phyloP scores from a whole-genome alignment of 2,888 invertebrate genomes.

The Drosophila borborema region DNA sequence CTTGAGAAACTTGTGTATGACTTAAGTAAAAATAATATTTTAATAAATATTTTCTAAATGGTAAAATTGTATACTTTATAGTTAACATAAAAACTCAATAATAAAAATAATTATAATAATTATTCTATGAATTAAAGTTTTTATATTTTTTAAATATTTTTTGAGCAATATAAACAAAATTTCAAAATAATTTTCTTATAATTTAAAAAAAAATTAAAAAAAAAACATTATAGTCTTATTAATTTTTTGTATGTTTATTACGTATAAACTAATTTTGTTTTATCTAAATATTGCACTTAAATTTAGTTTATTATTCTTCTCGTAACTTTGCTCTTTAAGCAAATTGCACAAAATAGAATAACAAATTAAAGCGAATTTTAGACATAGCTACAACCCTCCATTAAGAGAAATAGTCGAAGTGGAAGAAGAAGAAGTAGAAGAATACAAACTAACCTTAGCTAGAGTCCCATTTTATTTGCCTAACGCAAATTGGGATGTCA shows the following conservation, averaged over 20 bases:
- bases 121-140: no score
- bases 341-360: background rate
- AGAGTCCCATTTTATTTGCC: constrained; percentile 77
- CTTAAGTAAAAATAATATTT: background rate
- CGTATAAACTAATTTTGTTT: background rate
- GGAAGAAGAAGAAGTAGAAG: background rate
- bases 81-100: background rate
- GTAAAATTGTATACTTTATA: background rate
- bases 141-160: background rate
- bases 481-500: constrained; percentile 79
- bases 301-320: background rate
- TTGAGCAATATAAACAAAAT: no score
- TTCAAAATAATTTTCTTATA: background rate
- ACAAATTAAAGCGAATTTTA: constrained; percentile 5
- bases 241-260: no score
- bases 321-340: background rate
- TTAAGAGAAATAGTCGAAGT: background rate
- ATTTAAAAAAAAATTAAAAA: no score
- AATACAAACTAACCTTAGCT: constrained; percentile 36
- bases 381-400: background rate
- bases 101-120: background rate
- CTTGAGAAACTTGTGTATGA: background rate
- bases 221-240: no score
- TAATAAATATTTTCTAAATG: background rate
- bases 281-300: background rate